Percentiles rank a stretch among this genome's conserved stretches.
phyloP scores from a whole-genome alignment of 2,797 vertebrate genomes.

The Pipistrellus nathusii region DNA sequence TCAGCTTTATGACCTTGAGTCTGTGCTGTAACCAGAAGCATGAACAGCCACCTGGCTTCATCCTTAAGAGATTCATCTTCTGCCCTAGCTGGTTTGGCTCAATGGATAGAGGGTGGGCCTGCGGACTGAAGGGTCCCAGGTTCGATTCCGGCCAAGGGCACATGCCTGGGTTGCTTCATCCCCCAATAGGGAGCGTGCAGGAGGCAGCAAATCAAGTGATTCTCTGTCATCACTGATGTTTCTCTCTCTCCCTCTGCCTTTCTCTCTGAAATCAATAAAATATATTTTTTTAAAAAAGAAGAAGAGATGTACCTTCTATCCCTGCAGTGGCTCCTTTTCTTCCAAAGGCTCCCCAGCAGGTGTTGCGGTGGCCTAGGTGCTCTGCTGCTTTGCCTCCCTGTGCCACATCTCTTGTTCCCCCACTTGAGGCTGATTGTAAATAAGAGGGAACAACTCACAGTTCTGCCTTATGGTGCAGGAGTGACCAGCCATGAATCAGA shows the following conservation, averaged over 20 bases:
- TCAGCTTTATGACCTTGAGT: constrained; percentile 49
- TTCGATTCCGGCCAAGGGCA: too few relatives aligned
- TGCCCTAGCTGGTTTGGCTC: neutral
- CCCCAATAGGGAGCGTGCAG: too few relatives aligned
- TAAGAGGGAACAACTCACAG: neutral
- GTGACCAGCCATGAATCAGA: neutral
- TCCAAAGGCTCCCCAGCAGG: neutral
- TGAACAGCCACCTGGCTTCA: constrained; percentile 6
- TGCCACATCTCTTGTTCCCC: neutral
- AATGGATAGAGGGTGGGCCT: too few relatives aligned
- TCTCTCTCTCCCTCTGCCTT: too few relatives aligned
- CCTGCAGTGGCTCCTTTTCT: neutral
- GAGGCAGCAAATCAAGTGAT: too few relatives aligned
- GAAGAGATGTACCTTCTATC: neutral
- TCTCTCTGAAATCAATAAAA: too few relatives aligned
- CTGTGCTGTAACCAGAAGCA: constrained; percentile 25
- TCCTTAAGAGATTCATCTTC: neutral
- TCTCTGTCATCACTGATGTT: too few relatives aligned
- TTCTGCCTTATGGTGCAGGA: neutral
- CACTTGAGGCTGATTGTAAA: neutral
- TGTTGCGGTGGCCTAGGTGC: neutral
- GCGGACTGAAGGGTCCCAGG: too few relatives aligned
- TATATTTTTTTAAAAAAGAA: too few relatives aligned
- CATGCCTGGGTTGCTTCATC: too few relatives aligned
- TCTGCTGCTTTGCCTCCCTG: neutral